Evolutionary conservation across 1,140 invertebrate genomes (phyloP).

Genomic region (Campoletis sonorensis): DNA sequence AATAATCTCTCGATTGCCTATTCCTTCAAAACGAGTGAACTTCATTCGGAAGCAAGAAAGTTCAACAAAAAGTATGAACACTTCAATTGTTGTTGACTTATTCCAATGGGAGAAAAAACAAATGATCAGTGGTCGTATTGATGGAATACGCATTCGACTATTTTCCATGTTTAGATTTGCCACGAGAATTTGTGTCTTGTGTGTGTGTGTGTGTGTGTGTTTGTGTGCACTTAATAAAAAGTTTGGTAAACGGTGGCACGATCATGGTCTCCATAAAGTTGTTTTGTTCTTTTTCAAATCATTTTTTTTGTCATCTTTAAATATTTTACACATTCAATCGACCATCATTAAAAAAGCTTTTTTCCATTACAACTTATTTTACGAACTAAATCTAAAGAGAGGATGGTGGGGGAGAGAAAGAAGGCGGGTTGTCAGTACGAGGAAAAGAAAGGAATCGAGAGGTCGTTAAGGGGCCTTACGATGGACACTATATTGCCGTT

Average conservation of each 20-base stretch:
- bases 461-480: background rate
- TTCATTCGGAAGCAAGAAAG: no score
- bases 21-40: no score
- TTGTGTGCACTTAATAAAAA: background rate
- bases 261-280: constrained; percentile 14
- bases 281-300: constrained; percentile 27
- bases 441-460: background rate
- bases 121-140: no score
- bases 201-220: no score
- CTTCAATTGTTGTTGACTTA: no score
- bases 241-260: background rate
- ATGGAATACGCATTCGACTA: no score
- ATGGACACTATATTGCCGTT: constrained; percentile 40
- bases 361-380: constrained; percentile 69
- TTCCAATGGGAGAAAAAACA: no score
- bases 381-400: constrained; percentile 66
- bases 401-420: constrained; percentile 29
- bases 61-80: no score
- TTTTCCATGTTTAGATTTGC: no score
- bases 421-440: background rate
- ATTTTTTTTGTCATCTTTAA: constrained; percentile 54
- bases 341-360: constrained; percentile 69
- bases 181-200: no score
- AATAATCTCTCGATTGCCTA: no score
- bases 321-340: constrained; percentile 66